These are phyloP conservation scores for Tachyglossus aculeatus DNA, from an alignment of 2,797 vertebrate genomes.

Conservation along the genomic window DNA sequence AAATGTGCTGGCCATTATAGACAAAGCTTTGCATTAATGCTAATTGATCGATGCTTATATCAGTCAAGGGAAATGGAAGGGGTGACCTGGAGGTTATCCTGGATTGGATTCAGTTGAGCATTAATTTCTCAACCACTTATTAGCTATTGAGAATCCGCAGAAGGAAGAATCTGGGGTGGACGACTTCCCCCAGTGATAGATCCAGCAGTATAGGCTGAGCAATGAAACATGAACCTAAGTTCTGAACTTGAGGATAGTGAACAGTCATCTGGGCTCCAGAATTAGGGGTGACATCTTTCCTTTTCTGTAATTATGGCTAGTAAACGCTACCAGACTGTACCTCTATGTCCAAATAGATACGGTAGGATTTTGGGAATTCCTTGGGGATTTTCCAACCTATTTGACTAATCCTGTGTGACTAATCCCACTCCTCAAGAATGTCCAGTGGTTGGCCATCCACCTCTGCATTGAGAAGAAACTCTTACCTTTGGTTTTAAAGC, in stretches of 20 bases:
- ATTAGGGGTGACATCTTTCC: too few relatives aligned
- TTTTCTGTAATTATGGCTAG: too few relatives aligned
- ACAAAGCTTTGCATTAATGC: neutral
- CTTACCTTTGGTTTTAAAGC: too few relatives aligned
- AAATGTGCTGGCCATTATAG: neutral
- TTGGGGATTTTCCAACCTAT: too few relatives aligned
- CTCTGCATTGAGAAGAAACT: too few relatives aligned
- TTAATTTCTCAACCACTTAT: neutral
- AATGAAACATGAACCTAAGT: neutral
- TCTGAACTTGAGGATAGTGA: neutral
- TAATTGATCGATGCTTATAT: neutral
- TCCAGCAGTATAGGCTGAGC: neutral
- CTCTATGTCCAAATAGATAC: too few relatives aligned
- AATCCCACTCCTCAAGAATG: too few relatives aligned
- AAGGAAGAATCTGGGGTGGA: neutral
- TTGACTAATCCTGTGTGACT: too few relatives aligned
- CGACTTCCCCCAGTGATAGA: neutral
- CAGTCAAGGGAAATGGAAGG: neutral
- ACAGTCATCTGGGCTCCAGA: neutral
- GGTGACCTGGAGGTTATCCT: neutral
- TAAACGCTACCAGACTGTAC: too few relatives aligned
- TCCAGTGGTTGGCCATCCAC: too few relatives aligned
- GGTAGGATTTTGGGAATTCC: too few relatives aligned
- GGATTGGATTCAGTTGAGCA: neutral
- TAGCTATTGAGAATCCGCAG: neutral